Percentiles rank a stretch among this genome's conserved stretches.
phyloP scores from a whole-genome alignment of 2,113 vertebrate species.

The Nycticryphes semicollaris region DNA sequence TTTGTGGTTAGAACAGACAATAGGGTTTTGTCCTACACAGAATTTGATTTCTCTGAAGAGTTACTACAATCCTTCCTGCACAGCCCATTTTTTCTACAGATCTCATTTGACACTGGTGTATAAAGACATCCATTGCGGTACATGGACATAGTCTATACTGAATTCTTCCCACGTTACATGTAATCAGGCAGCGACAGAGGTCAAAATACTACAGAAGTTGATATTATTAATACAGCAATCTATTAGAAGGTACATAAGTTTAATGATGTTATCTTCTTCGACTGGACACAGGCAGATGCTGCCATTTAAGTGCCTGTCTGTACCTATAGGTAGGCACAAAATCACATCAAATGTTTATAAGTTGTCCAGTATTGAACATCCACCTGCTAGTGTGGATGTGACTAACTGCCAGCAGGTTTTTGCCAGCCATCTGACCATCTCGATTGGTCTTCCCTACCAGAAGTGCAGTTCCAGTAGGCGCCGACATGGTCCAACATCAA shows the following conservation, averaged over 20 bases:
- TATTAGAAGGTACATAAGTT: background rate
- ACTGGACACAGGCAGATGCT: background rate
- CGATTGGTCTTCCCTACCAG: background rate
- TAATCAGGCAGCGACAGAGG: background rate
- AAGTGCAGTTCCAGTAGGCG: background rate
- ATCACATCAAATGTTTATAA: background rate
- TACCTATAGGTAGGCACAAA: background rate
- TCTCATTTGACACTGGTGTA: fast-evolving
- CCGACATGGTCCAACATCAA: background rate
- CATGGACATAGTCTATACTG: background rate
- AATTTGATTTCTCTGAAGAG: background rate
- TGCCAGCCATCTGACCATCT: background rate
- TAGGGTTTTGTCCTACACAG: slow-evolving; percentile 23
- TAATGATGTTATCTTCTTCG: background rate
- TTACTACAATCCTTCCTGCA: background rate
- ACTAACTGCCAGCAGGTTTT: background rate
- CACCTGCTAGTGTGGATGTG: background rate
- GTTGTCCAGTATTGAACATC: background rate
- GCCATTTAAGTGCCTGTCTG: background rate
- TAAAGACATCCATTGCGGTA: background rate
- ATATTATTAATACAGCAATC: background rate
- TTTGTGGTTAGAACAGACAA: slow-evolving; percentile 43
- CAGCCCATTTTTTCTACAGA: background rate
- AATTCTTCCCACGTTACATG: background rate
- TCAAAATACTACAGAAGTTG: background rate